phyloP scores from a whole-genome alignment of 2,113 vertebrate species.

The Procavia capensis region DNA sequence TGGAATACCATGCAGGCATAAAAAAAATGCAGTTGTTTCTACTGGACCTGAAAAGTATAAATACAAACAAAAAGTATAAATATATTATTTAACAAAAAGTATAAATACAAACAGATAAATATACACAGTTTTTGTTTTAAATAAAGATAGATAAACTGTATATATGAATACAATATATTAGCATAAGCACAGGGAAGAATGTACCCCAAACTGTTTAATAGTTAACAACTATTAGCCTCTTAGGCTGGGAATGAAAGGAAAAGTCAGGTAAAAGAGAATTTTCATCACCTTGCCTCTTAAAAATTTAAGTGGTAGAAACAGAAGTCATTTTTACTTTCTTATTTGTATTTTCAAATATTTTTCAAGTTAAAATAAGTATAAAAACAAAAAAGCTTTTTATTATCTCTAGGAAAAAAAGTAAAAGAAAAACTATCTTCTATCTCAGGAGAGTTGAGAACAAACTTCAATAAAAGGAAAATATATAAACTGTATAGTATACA shows the following conservation, averaged over 20 bases:
- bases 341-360: not conserved
- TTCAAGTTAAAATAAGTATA: not conserved
- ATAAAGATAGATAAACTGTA: not conserved
- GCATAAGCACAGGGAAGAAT: not conserved
- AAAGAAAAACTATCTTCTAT: slow-evolving; percentile 28
- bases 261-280: not conserved
- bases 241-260: not conserved
- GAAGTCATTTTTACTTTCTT: slow-evolving; percentile 18
- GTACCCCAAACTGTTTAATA: not conserved
- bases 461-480: slow-evolving; percentile 65
- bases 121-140: not conserved
- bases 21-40: not conserved
- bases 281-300: not conserved
- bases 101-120: slow-evolving; percentile 14
- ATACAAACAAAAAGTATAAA: too few relatives aligned
- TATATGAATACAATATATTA: not conserved
- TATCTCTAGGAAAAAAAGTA: slow-evolving; percentile 9
- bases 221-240: not conserved
- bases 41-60: slow-evolving; percentile 32
- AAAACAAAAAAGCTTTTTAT: not conserved
- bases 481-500: slow-evolving; percentile 54
- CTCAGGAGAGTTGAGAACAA: slow-evolving; percentile 44
- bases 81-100: not conserved
- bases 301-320: not conserved
- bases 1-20: not conserved